phyloP scores from a whole-genome alignment of 2,797 vertebrate species.

The Rhincodon typus region DNA sequence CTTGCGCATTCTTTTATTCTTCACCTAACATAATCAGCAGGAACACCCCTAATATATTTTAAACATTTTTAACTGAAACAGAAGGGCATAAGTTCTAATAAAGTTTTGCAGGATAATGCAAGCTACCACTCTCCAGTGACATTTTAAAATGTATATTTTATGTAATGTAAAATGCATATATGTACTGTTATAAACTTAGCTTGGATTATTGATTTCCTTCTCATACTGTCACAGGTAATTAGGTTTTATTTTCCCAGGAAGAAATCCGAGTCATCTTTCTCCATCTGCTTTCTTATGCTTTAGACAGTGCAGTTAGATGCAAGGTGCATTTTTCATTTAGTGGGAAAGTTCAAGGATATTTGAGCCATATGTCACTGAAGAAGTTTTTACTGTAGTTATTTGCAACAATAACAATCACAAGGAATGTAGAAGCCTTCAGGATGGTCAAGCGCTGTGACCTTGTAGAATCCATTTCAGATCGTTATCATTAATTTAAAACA shows the following conservation, averaged over 20 bases:
- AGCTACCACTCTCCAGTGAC: neutral
- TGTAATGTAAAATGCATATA: too few species aligned
- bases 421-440: neutral
- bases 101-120: neutral
- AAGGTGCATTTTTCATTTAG: neutral
- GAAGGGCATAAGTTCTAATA: neutral
- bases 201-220: constrained; percentile 2
- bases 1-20: neutral
- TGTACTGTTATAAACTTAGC: neutral
- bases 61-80: neutral
- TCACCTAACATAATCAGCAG: neutral
- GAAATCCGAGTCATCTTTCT: neutral
- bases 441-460: neutral
- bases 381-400: neutral
- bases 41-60: neutral
- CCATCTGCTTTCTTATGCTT: neutral
- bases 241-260: constrained; percentile 14
- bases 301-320: neutral
- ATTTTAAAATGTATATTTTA: neutral
- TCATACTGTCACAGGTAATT: constrained; percentile 12
- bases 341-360: constrained; percentile 8
- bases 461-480: neutral
- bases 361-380: neutral
- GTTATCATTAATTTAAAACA: neutral
- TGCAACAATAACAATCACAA: neutral